Evolutionary conservation across 2,888 invertebrate genomes (phyloP).

Genomic region (Sarcophaga caerulescens): DNA sequence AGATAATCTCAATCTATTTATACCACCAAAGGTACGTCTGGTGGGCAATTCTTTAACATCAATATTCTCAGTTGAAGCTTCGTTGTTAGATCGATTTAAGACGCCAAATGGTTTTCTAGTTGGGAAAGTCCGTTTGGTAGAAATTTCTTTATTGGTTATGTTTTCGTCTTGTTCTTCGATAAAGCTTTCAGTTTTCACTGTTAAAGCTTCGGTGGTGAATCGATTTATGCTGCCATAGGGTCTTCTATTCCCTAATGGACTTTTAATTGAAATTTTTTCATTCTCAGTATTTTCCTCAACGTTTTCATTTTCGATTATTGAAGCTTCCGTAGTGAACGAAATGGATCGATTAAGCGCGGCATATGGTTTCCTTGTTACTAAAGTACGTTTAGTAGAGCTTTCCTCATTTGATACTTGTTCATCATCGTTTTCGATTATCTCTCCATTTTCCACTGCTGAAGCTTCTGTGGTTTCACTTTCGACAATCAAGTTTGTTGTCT

Average conservation of each 20-base stretch:
- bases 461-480: background rate
- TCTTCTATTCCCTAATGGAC: background rate
- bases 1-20: background rate
- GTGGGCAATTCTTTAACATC: background rate
- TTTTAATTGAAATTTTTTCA: background rate
- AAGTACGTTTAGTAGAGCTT: constrained; percentile 22
- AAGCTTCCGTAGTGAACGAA: constrained; percentile 31
- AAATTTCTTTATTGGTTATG: background rate
- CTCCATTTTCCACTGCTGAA: background rate
- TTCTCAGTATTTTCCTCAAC: background rate
- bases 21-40: background rate
- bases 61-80: background rate
- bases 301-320: background rate
- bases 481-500: too few relatives aligned
- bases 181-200: background rate
- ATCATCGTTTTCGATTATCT: background rate
- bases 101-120: constrained; percentile 7
- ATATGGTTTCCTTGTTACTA: constrained; percentile 34
- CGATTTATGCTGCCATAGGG: background rate
- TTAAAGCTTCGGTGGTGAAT: background rate
- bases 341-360: constrained; percentile 25
- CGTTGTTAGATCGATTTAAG: background rate
- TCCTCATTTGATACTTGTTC: background rate
- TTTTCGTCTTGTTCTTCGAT: background rate
- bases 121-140: constrained; percentile 20